Conservation (phyloP, 2,888 invertebrate genomes). For the Tuberolachnus salignus region DNA sequence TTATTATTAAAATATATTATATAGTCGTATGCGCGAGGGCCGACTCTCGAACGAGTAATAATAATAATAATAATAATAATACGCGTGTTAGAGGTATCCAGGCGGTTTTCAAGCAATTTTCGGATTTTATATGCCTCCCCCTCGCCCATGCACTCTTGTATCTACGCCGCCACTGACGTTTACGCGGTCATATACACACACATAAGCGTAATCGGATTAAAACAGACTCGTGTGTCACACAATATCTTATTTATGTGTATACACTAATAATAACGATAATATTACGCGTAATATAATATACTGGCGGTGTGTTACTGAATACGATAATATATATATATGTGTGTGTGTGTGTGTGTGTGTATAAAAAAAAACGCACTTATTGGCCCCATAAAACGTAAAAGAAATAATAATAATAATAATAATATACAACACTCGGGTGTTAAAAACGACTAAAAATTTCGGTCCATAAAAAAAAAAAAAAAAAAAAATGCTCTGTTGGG, state of each 20-base stretch:
- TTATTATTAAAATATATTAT: too few species aligned
- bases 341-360: too few species aligned
- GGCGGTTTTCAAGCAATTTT: background rate
- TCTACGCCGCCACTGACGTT: too few species aligned
- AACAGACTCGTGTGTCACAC: constrained; percentile 25
- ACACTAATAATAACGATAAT: background rate
- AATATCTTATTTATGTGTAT: constrained; percentile 24
- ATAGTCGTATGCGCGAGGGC: too few species aligned
- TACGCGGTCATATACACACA: too few species aligned
- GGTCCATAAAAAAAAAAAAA: constrained; percentile 23
- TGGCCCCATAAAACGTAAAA: background rate
- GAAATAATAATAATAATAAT: background rate
- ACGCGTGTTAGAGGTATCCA: background rate
- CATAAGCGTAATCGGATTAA: constrained; percentile 45
- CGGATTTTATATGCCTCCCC: background rate
- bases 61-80: too few species aligned
- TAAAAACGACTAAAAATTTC: constrained; percentile 35
- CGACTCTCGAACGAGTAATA: too few species aligned
- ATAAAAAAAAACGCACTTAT: background rate
- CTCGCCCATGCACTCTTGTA: too few species aligned
- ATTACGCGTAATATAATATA: background rate
- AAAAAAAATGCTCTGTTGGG: background rate
- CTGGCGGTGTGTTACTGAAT: background rate
- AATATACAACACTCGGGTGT: constrained; percentile 3
- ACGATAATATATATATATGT: background rate